Percentiles rank a stretch among this genome's conserved stretches.
Evolutionary conservation across 2,888 invertebrate species (phyloP).

Genomic region (Entomobrya multifasciata): DNA sequence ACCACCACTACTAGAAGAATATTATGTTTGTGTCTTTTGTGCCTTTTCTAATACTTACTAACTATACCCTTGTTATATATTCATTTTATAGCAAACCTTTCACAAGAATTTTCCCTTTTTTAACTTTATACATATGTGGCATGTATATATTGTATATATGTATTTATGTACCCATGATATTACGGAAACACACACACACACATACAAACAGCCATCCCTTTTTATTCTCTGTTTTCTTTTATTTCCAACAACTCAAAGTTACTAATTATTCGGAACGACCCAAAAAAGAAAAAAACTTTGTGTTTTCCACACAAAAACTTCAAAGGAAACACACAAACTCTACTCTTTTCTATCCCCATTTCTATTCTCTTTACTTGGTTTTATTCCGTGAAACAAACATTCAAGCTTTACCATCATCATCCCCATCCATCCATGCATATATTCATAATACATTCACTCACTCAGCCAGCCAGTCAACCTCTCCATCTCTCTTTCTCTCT

Average conservation of each 20-base stretch:
- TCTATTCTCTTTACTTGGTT: constrained; percentile 63
- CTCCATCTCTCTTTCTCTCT: constrained; percentile 25
- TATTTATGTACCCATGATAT: background rate
- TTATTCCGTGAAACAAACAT: constrained; percentile 65
- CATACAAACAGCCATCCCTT: constrained; percentile 35
- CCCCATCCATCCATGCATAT: constrained; percentile 66
- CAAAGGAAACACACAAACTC: constrained; percentile 78
- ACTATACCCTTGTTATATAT: too few relatives aligned
- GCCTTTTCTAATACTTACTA: too few relatives aligned
- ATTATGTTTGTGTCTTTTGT: constrained; percentile 30
- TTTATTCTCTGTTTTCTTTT: constrained; percentile 49
- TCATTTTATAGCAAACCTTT: too few relatives aligned
- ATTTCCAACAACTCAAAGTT: constrained; percentile 77
- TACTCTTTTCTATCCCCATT: constrained; percentile 64
- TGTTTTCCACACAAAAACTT: constrained; percentile 77
- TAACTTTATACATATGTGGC: constrained; percentile 12
- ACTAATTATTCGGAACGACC: constrained; percentile 80
- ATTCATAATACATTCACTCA: constrained; percentile 57
- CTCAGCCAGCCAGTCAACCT: constrained; percentile 18
- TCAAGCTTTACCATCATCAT: constrained; percentile 49
- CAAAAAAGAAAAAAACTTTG: constrained; percentile 76
- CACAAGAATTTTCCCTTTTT: constrained; percentile 1
- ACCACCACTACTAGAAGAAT: too few relatives aligned
- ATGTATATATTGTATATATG: background rate
- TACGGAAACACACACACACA: background rate